Evolutionary conservation across 2,797 vertebrate species (phyloP).

Genomic region (Mormyrus hasselquistii): DNA sequence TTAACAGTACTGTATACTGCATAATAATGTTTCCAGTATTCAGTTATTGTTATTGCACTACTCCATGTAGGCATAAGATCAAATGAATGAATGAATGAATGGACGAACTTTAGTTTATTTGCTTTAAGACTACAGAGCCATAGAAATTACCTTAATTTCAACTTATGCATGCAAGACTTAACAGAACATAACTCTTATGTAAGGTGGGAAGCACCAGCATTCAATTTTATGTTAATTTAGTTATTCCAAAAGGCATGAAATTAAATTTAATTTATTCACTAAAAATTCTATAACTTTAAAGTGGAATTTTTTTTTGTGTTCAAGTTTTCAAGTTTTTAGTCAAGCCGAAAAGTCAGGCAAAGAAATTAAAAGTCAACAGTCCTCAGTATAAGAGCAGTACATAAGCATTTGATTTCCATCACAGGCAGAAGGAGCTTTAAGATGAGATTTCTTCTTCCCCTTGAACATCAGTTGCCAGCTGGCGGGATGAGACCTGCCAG

Average conservation of each 20-base stretch:
- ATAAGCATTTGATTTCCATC: not conserved
- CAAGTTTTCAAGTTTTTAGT: not conserved
- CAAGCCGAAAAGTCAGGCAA: not conserved
- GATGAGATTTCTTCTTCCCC: not conserved
- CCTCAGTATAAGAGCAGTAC: not conserved
- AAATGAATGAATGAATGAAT: not conserved
- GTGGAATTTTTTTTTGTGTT: not conserved
- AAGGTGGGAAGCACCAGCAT: not conserved
- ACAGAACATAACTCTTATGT: not conserved
- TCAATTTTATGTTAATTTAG: constrained; percentile 6
- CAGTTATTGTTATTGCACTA: not conserved
- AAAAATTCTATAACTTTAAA: not conserved
- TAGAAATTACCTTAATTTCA: not conserved
- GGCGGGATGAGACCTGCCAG: not conserved
- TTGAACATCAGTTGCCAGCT: not conserved
- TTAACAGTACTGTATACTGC: not conserved
- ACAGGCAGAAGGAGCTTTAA: not conserved
- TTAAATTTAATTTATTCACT: not conserved
- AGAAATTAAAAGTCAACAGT: not conserved
- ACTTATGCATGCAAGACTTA: not conserved
- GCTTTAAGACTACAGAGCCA: not conserved
- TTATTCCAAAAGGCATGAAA: not conserved
- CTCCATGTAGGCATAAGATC: not conserved
- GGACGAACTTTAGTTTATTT: not conserved
- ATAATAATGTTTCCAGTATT: not conserved